These are phyloP conservation scores for Drosophila putrida DNA, from an alignment of 2,888 invertebrate species.

Conservation along the genomic window DNA sequence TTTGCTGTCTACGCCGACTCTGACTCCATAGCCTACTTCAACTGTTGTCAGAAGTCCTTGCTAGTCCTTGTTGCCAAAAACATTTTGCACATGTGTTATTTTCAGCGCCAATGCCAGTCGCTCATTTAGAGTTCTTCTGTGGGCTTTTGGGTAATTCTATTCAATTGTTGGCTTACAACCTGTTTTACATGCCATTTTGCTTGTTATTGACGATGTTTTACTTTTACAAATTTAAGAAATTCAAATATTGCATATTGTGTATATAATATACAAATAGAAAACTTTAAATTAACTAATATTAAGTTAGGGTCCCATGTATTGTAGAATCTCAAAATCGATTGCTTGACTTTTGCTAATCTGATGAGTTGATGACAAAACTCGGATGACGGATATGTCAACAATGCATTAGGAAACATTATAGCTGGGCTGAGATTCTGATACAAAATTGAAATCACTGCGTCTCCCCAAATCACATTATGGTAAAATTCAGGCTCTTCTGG, in stretches of 20 bases:
- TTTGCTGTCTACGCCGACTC: slow-evolving; percentile 60
- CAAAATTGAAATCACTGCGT: slow-evolving; percentile 59
- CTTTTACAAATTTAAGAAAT: not conserved
- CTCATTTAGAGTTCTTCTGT: slow-evolving; percentile 37
- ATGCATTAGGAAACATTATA: slow-evolving; percentile 12
- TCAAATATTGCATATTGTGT: no score
- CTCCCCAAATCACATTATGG: slow-evolving; percentile 29
- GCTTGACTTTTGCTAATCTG: not conserved
- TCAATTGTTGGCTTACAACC: slow-evolving; percentile 72
- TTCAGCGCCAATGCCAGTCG: slow-evolving; percentile 34
- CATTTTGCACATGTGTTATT: slow-evolving; percentile 69
- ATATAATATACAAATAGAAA: not conserved
- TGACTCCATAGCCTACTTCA: slow-evolving; percentile 10
- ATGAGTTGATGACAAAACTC: slow-evolving; percentile 7
- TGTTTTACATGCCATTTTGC: slow-evolving; percentile 65
- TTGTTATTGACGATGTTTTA: slow-evolving; percentile 21
- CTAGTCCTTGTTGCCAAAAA: slow-evolving; percentile 23
- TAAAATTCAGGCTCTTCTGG: slow-evolving; percentile 20
- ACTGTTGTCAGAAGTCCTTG: slow-evolving; percentile 34
- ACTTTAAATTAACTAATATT: no score
- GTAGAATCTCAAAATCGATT: no score
- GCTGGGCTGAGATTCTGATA: slow-evolving; percentile 9
- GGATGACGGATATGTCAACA: slow-evolving; percentile 13
- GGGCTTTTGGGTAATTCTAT: slow-evolving; percentile 65
- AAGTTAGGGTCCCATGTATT: no score